Conservation (phyloP, 2,888 invertebrate species). For the Xanthia icteritia region DNA sequence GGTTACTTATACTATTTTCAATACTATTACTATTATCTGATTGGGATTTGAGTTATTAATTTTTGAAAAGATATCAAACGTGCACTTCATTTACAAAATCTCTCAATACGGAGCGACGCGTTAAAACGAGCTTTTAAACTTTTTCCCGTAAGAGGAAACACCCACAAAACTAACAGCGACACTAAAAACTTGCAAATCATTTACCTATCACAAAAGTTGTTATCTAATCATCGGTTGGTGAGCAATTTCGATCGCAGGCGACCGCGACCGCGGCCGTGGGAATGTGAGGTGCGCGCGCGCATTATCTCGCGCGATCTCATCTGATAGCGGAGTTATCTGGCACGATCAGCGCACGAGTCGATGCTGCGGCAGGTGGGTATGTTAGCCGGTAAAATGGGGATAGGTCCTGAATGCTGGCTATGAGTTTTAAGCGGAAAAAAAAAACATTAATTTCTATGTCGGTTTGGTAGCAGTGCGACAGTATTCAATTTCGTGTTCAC, state of each 20-base stretch:
- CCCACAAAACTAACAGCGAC: constrained; percentile 3
- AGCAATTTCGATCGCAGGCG: constrained; percentile 69
- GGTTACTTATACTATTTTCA: not conserved
- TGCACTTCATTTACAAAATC: not conserved
- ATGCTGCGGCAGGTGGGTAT: constrained; percentile 57
- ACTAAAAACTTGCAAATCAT: constrained; percentile 67
- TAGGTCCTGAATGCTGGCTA: constrained; percentile 12
- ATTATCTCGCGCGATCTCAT: constrained; percentile 78
- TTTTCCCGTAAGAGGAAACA: constrained; percentile 11
- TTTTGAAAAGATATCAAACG: not conserved
- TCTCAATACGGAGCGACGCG: not conserved
- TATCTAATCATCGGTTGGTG: constrained; percentile 68
- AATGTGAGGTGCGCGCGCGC: constrained; percentile 72
- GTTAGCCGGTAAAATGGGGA: constrained; percentile 39
- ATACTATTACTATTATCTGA: too few species aligned
- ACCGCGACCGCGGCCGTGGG: constrained; percentile 75
- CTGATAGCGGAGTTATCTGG: constrained; percentile 79
- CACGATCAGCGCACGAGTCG: constrained; percentile 81
- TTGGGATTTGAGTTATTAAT: not conserved
- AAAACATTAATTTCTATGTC: too few species aligned
- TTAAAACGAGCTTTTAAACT: not conserved
- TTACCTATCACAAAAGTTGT: constrained; percentile 64
- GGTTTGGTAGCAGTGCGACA: too few species aligned
- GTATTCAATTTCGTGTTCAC: too few species aligned
- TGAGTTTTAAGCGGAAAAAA: not conserved